Base-by-base conservation (phyloP, 2,113 vertebrate genomes). In the Elaphurus davidianus region DNA sequence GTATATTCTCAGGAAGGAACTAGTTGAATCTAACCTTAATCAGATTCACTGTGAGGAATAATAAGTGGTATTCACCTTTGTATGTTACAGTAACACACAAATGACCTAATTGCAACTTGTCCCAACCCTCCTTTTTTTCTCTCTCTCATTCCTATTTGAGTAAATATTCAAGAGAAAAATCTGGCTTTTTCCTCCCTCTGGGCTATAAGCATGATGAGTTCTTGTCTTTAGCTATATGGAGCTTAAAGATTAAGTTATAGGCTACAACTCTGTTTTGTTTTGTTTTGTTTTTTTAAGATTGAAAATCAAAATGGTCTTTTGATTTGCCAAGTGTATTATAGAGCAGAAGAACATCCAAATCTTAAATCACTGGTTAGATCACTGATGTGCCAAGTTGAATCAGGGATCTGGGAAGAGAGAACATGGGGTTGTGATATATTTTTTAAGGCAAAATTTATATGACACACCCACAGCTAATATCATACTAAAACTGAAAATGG, bases 401-500 rank as follows among this genome's bases (percentile, higher is more conserved):
- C 11, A 5, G 21, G 33, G 3, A n/a, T 6, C 3, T 21, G 52
- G 6, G 6, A 5, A 89, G 25, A 91, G 21, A 87, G 16, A 40
- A 23, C 43, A 71, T 17, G 50, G 16, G 3, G 25, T 50, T 90
- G 36, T n/a, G 81, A 6, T 15, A 14, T 74, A 57, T 25, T 67
- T 97, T 92, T 86, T 71, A 76, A 96, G 52, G 33, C 50, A 95
- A 60, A 86, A 76, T 88, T 54, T 55, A 27, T 83, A 83, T 55
- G 21, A 83, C 81, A 83, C 54, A 55, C n/a, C 2, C 52, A 83
- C 21, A 55, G n/a, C 81, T 83, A 36, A 40, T 33, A 54, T 81
- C 47, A n/a, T n/a, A 23, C n/a, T 83, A 23, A 55, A 36, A 40
- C 0, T 55, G 81, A 82, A 54, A 54, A n/a, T 0, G 6, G 33